These are phyloP conservation scores for Chionomys nivalis DNA, from an alignment of 2,113 vertebrate species.

Conservation along the genomic window DNA sequence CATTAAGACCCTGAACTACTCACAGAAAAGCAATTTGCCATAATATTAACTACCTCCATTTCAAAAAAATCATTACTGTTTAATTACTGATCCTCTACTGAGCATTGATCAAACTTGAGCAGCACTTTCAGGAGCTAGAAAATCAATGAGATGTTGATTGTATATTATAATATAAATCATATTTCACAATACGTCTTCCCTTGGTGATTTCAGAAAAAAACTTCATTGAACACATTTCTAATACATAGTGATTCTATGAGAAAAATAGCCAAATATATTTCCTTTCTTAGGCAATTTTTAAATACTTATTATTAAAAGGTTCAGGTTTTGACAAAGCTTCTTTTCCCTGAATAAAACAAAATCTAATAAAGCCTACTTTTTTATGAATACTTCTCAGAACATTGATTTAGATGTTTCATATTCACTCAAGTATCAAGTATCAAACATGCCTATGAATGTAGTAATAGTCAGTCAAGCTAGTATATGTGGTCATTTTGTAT, in stretches of 20 bases:
- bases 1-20: slow-evolving; percentile 44
- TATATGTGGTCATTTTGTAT: not conserved
- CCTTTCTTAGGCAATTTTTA: slow-evolving; percentile 23
- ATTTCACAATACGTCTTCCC: slow-evolving; percentile 58
- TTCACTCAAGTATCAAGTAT: not conserved
- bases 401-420: slow-evolving; percentile 39
- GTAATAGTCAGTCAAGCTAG: not conserved
- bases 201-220: slow-evolving; percentile 49
- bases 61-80: slow-evolving; percentile 76
- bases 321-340: slow-evolving; percentile 24
- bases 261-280: slow-evolving; percentile 31
- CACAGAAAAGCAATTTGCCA: slow-evolving; percentile 65
- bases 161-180: slow-evolving; percentile 63
- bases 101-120: slow-evolving; percentile 67
- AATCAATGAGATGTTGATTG: slow-evolving; percentile 71
- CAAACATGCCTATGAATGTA: slow-evolving; percentile 22
- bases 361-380: not conserved
- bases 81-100: slow-evolving; percentile 73
- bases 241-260: not conserved
- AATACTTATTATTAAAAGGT: not conserved
- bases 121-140: slow-evolving; percentile 61
- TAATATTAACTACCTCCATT: slow-evolving; percentile 73
- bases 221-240: slow-evolving; percentile 17
- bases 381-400: slow-evolving; percentile 10
- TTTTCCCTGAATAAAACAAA: slow-evolving; percentile 38